phyloP scores from a whole-genome alignment of 2,113 vertebrate genomes.

The Etheostoma cragini region DNA sequence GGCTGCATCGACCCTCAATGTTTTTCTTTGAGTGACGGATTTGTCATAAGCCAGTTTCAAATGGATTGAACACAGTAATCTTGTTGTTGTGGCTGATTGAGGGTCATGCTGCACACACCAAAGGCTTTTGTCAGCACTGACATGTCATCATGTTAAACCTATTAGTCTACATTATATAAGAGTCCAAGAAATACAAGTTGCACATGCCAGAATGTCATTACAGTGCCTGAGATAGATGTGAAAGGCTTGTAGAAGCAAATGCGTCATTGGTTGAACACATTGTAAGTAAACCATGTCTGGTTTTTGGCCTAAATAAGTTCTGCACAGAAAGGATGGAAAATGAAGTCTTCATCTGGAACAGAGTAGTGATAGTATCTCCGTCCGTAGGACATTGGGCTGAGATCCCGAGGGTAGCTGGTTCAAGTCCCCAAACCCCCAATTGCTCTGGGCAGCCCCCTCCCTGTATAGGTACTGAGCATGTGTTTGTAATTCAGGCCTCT shows the following conservation, averaged over 20 bases:
- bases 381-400: no score
- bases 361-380: no score
- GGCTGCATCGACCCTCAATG: neutral
- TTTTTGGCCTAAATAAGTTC: neutral
- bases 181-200: neutral
- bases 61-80: slow-evolving; percentile 1
- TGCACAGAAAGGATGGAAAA: neutral
- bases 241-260: neutral
- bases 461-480: no score
- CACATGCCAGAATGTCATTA: neutral
- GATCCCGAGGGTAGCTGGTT: no score
- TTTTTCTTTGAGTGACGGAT: neutral
- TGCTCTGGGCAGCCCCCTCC: no score
- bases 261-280: neutral
- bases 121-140: neutral
- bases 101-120: neutral
- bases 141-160: neutral
- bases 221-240: neutral
- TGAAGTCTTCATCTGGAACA: neutral
- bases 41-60: neutral
- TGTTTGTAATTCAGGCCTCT: no score
- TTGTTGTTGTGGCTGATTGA: neutral
- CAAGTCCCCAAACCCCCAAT: no score
- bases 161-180: neutral
- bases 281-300: neutral